Base-by-base conservation (phyloP, 2,797 vertebrate genomes). In the Melopsittacus undulatus region DNA sequence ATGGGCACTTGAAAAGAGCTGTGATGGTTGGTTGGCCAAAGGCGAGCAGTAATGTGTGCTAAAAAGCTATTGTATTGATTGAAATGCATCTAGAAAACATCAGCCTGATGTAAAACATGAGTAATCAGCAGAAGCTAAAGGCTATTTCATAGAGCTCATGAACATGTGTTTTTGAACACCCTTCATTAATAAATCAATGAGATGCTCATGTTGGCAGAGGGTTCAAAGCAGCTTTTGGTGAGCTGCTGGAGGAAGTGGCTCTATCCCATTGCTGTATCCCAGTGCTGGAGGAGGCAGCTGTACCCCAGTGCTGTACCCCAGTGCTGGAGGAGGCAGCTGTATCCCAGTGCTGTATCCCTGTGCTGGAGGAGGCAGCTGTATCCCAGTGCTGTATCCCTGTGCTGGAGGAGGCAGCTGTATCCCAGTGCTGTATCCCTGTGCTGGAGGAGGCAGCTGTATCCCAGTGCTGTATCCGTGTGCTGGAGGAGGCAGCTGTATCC, bases 61-160 rank as follows among this genome's bases (percentile, higher is more conserved):
- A 83, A 95, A 95, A 93, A 78, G 84, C 94, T 59, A 78, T 88
- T 91, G 84, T 91, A 96, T 97, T 86, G 95, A 96, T 96, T 94
- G 95, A 95, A 95, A 90, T 3, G 12, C 84, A 91, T 95, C 92
- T 90, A 94, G 92, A 73, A 93, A 94, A 90, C 89, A 95, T 92
- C 94, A 62, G 89, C 12, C 82, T 89, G 79, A 91, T 96, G 91
- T 90, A 94, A 92, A 97, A 93, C 94, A 84, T 36, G 78, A 94
- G 87, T 83, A 81, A 96, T 95, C 94, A 96, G 82, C 79, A 78
- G 84, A 46, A 75, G 92, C 73, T 92, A 66, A 94, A 68, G 89
- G 93, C 92, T 83, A 5, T 96, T 95, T 77, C 87, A n/a, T 49
- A 67, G 69, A 69, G 66, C 57, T 83, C 87, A 70, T 4, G 12